Percentiles rank a stretch among this genome's conserved stretches.
These are phyloP conservation scores for Drosophila lowei DNA, from an alignment of 1,140 invertebrate genomes.

Conservation along the genomic window DNA sequence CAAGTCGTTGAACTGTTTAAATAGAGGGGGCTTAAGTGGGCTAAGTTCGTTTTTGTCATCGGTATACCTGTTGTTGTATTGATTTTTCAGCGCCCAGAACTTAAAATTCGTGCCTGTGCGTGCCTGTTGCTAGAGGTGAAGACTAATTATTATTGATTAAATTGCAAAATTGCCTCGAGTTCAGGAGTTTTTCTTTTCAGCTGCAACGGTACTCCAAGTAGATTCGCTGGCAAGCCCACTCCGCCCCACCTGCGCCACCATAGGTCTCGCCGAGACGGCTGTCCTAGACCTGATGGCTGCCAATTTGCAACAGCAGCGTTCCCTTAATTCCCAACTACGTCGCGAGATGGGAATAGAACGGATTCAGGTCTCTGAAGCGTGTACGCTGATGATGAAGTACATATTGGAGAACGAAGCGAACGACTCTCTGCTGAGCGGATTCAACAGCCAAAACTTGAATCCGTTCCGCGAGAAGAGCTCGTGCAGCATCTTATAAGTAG, in stretches of 20 bases:
- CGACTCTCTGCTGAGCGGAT: slow-evolving; percentile 96
- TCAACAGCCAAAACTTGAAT: slow-evolving; percentile 97
- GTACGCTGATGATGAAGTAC: slow-evolving; percentile 96
- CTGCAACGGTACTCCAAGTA: slow-evolving; percentile 6
- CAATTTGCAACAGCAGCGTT: slow-evolving; percentile 94
- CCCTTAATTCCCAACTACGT: slow-evolving; percentile 95
- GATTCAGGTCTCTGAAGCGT: slow-evolving; percentile 93
- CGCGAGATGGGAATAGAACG: slow-evolving; percentile 95
- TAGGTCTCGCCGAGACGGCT: slow-evolving; percentile 92
- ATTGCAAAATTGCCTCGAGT: background rate
- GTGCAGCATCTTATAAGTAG: slow-evolving; percentile 90
- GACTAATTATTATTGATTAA: slow-evolving; percentile 1
- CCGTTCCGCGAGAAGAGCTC: slow-evolving; percentile 98
- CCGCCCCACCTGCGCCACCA: slow-evolving; percentile 83
- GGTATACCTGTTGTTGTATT: slow-evolving; percentile 23
- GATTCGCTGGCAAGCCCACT: slow-evolving; percentile 16
- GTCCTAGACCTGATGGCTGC: slow-evolving; percentile 95
- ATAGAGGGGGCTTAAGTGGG: no score
- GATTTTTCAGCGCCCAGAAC: slow-evolving; percentile 47
- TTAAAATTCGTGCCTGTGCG: background rate
- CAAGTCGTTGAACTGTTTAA: no score
- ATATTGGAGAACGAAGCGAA: slow-evolving; percentile 96
- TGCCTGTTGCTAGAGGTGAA: slow-evolving; percentile 15
- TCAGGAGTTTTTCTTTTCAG: slow-evolving; percentile 10
- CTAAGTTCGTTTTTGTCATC: no score